Evolutionary conservation across 2,888 invertebrate species (phyloP), one percentile per base, ranked within the genome.

Genomic region (Eucriotettix oculatus): DNA sequence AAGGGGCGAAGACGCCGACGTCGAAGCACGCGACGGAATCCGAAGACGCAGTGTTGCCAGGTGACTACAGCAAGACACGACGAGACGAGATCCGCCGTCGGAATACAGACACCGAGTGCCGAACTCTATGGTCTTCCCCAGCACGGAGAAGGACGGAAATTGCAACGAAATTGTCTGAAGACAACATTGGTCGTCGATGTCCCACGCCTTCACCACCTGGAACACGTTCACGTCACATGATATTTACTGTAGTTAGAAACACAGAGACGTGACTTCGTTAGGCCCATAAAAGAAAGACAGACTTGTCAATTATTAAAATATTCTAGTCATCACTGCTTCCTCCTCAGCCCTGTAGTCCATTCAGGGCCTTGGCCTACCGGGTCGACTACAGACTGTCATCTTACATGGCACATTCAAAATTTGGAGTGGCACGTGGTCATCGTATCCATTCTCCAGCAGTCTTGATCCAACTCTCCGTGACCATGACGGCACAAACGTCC

Each of bases 151-250:
- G 41, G 79, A 78, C 0, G 82, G 81, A 63, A 79, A 83, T 62
- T 76, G 74, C 16, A 83, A 71, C 62, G 75, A 75, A 16, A 82
- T 67, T 1, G 76, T 78, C 69, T 83, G 82, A 9, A 81, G 70
- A 55, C 81, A 75, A 59, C 73, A 76, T 61, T 80, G 78, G 62
- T 80, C 79, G 63, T 77, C 77, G 52, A 82, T 67, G 65, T 81
- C 78, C 82, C 82, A 83, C 42, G 83, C 72, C 67, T 81, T 78
- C 12, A 83, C 65, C 29, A 74, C 72, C 83, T 83, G 69, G 10
- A 69, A 69, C 52, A 10, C 10, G n/a, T 10, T 10, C 52, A 9
- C 12, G 9, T 16, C 9, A 10, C 9, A 9, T 10, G 7, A 5
- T 5, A 29, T 29, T 5, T 29, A 10, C 48, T 10, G 53, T 41